Evolutionary conservation across 1,140 invertebrate species (phyloP).

Genomic region (Meteorus sp.): DNA sequence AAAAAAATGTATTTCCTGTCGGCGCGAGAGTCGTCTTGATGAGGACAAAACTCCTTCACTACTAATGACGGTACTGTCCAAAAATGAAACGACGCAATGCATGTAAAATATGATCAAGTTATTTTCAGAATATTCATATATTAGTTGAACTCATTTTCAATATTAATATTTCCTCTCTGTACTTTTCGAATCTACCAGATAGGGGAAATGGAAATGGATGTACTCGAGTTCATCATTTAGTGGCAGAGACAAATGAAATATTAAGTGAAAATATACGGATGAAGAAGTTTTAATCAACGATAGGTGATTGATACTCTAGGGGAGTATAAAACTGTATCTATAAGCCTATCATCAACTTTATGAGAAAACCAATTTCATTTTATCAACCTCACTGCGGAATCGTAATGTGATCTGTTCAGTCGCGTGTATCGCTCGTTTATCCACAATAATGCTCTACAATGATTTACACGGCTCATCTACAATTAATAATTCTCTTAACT

Average conservation of each 20-base stretch:
- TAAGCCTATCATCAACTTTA: background rate
- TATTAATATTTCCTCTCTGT: no score
- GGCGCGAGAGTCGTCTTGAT: conserved; percentile 2
- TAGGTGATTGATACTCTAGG: conserved; percentile 5
- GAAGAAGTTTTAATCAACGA: background rate
- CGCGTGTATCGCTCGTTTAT: conserved; percentile 7
- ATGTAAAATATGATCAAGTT: no score
- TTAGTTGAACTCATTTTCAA: no score
- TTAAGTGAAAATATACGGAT: background rate
- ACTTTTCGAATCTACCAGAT: background rate
- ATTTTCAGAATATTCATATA: no score
- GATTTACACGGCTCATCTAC: background rate
- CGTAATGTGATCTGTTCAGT: conserved; percentile 6
- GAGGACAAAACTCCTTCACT: background rate
- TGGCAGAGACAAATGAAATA: background rate
- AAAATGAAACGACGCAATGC: background rate
- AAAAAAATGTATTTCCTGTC: conserved; percentile 4
- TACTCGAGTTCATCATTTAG: no score
- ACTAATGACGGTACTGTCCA: background rate
- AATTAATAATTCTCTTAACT: conserved; percentile 10
- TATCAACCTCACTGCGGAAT: conserved; percentile 8
- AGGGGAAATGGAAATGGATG: no score
- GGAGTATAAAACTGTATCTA: background rate
- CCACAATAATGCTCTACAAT: conserved; percentile 2
- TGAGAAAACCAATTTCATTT: conserved; percentile 9